These are phyloP conservation scores for Chloroceryle inda DNA, from an alignment of 2,797 vertebrate genomes.

Conservation along the genomic window DNA sequence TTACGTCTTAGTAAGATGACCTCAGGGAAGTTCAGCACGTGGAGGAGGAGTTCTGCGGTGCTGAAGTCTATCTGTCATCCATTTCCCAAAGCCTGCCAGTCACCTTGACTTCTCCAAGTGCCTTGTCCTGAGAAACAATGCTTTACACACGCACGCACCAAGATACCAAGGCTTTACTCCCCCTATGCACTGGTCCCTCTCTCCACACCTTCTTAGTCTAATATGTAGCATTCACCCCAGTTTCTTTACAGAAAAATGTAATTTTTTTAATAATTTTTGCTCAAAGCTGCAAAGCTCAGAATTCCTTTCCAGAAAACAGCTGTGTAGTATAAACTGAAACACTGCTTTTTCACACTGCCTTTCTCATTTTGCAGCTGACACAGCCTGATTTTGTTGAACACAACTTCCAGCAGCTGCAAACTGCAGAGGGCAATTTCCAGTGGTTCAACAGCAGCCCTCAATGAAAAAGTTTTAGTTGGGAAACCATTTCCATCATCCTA, in stretches of 20 bases:
- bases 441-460: not conserved
- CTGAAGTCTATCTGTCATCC: not conserved
- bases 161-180: not conserved
- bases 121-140: not conserved
- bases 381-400: not conserved
- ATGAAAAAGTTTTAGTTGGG: not conserved
- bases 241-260: not conserved
- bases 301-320: not conserved
- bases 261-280: not conserved
- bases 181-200: not conserved
- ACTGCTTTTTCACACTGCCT: not conserved
- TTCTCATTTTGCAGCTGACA: not conserved
- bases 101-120: not conserved
- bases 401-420: not conserved
- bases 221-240: not conserved
- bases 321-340: not conserved
- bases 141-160: not conserved
- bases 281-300: not conserved
- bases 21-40: not conserved
- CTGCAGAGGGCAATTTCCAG: not conserved
- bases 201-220: not conserved
- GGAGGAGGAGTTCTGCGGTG: not conserved
- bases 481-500: not conserved
- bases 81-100: not conserved
- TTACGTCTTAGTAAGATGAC: not conserved